phyloP scores from a whole-genome alignment of 2,888 invertebrate genomes.

The Trichogramma evanescens region DNA sequence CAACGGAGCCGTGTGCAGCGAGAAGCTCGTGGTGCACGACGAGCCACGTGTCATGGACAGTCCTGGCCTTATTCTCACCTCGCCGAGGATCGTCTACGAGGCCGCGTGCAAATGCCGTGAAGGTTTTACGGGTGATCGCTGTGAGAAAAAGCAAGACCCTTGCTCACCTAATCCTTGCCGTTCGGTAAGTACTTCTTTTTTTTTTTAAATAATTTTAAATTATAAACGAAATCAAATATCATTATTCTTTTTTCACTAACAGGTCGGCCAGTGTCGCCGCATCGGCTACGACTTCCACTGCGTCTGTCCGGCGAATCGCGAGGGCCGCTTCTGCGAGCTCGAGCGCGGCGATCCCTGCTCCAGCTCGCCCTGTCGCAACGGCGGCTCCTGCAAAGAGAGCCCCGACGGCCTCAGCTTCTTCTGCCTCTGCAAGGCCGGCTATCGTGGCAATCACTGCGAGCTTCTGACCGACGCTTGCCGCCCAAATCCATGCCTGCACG shows the following conservation, averaged over 20 bases:
- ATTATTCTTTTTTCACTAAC: slow-evolving; percentile 26
- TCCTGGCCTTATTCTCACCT: slow-evolving; percentile 72
- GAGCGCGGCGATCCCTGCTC: slow-evolving; percentile 80
- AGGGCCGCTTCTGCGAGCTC: slow-evolving; percentile 77
- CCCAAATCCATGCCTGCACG: slow-evolving; percentile 87
- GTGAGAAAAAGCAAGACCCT: slow-evolving; percentile 83
- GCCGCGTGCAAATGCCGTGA: slow-evolving; percentile 75
- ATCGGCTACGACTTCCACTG: slow-evolving; percentile 81
- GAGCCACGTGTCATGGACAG: slow-evolving; percentile 73
- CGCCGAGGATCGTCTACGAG: slow-evolving; percentile 71
- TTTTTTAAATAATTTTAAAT: neutral
- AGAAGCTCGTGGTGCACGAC: slow-evolving; percentile 62
- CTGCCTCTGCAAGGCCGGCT: slow-evolving; percentile 86
- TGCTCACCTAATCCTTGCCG: slow-evolving; percentile 85
- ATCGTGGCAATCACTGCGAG: slow-evolving; percentile 86
- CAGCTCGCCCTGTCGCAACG: slow-evolving; percentile 81
- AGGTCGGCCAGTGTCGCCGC: slow-evolving; percentile 76
- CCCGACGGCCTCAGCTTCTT: slow-evolving; percentile 83
- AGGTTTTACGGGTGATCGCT: slow-evolving; percentile 75
- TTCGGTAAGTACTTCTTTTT: slow-evolving; percentile 26
- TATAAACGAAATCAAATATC: neutral
- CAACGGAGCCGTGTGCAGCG: slow-evolving; percentile 72
- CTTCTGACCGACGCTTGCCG: slow-evolving; percentile 81
- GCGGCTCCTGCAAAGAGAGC: slow-evolving; percentile 84
- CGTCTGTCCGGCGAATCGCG: slow-evolving; percentile 67